Conservation (phyloP, 2,113 vertebrate species). For the Eulemur rufifrons region DNA sequence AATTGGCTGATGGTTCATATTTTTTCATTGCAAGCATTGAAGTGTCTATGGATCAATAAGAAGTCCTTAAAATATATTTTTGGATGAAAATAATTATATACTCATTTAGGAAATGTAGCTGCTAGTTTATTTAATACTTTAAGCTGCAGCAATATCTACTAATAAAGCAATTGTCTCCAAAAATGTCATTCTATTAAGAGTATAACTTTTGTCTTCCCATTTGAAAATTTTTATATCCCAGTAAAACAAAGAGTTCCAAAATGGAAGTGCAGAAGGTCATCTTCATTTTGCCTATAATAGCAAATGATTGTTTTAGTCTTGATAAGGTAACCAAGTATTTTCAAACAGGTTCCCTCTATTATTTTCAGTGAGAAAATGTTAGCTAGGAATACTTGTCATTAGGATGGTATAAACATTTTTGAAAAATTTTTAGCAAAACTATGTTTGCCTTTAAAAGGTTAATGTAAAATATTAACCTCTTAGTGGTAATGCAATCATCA, state of each 20-base stretch:
- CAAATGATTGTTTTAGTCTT: not conserved
- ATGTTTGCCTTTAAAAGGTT: constrained; percentile 37
- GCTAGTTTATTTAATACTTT: not conserved
- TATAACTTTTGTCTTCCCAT: not conserved
- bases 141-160: not conserved
- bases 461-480: constrained; percentile 31
- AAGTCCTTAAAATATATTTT: constrained; percentile 8
- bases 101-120: not conserved
- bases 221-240: not conserved
- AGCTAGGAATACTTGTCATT: not conserved
- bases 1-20: not conserved
- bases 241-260: constrained; percentile 2
- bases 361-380: not conserved
- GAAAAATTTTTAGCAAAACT: constrained; percentile 21
- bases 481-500: not conserved
- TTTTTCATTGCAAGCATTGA: not conserved
- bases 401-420: not conserved
- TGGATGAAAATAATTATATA: not conserved
- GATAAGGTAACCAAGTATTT: not conserved
- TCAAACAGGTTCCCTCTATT: not conserved
- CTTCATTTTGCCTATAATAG: not conserved
- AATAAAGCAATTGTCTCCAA: not conserved
- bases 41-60: not conserved
- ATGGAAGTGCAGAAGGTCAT: not conserved
- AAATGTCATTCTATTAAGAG: not conserved